Evolutionary conservation across 2,113 vertebrate species (phyloP), one percentile per base, ranked within the genome.

Genomic region (Eublepharis macularius): DNA sequence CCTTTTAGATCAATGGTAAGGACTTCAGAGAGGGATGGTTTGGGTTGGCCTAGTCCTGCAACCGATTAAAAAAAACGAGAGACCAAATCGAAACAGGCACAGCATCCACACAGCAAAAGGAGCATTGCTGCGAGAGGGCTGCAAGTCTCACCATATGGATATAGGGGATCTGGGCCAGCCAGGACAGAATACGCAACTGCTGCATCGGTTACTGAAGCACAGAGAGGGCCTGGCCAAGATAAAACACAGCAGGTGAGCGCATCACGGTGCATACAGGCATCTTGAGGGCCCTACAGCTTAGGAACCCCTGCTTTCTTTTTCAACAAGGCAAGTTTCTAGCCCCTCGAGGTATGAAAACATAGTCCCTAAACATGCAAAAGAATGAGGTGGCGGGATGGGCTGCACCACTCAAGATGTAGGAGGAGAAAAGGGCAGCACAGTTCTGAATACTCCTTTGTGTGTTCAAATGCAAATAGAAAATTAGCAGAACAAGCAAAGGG

Each of bases 31-130:
- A 95, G 82, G 17, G 88, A 93, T 83, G 84, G 85, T 83, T 85
- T 91, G 4, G 94, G 94, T 82, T 95, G 95, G 80, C 92, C 80
- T 19, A 94, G 83, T 86, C 95, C 95, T 95, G 90, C 49, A 92
- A 81, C 32, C 41, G 86, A 86, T 29, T 91, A 5, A 26, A 1
- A 21, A 24, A 89, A 32, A 32, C 49, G 10, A 36, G 73, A 70
- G n/a, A n/a, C n/a, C 4, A 54, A 10, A n/a, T n/a, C 11, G 10
- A 24, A 24, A 76, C 12, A 76, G 49, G 11, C 12, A 54, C 1
- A 11, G 36, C n/a, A n/a, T 72, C n/a, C 34, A 41, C 36, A 86
- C 10, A 80, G 77, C 26, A 9, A 77, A 41, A 68, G 47, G 17
- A 72, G 10, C 2, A 4, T 45, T 8, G 7, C 2, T 32, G 47